phyloP scores from a whole-genome alignment of 2,113 vertebrate genomes.

The Cyprinodon tularosa region DNA sequence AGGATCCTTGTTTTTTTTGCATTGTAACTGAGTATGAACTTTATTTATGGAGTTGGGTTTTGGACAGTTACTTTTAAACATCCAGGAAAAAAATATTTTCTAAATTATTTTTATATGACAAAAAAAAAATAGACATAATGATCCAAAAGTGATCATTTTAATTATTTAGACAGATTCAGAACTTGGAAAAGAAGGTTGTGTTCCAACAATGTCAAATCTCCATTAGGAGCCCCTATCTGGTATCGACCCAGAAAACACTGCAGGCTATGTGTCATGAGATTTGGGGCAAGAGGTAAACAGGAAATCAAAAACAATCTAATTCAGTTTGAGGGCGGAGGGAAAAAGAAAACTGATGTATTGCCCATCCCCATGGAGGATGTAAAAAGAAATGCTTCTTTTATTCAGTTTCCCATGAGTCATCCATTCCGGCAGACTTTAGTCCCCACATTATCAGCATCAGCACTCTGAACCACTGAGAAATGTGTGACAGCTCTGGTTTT shows the following conservation, averaged over 20 bases:
- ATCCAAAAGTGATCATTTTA: conserved; percentile 32
- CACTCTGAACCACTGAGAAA: background rate
- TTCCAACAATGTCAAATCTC: conserved; percentile 46
- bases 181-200: conserved; percentile 22
- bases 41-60: background rate
- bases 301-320: conserved; percentile 72
- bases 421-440: conserved; percentile 28
- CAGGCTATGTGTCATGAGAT: conserved; percentile 50
- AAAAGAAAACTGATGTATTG: conserved; percentile 46
- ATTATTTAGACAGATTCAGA: conserved; percentile 23
- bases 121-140: conserved; percentile 11
- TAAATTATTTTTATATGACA: conserved; percentile 15
- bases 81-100: conserved; percentile 4
- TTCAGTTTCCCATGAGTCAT: conserved; percentile 31
- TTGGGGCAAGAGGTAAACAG: conserved; percentile 66
- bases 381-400: conserved; percentile 48
- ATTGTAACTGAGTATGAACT: conserved; percentile 40
- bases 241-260: conserved; percentile 57
- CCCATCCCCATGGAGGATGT: conserved; percentile 25
- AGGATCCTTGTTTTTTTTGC: conserved; percentile 45
- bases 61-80: background rate
- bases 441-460: conserved; percentile 19
- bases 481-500: conserved; percentile 25
- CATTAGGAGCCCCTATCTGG: conserved; percentile 43
- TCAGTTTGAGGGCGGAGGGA: conserved; percentile 62